These are phyloP conservation scores for Epiblema foenella DNA, from an alignment of 2,888 invertebrate genomes.

Conservation along the genomic window DNA sequence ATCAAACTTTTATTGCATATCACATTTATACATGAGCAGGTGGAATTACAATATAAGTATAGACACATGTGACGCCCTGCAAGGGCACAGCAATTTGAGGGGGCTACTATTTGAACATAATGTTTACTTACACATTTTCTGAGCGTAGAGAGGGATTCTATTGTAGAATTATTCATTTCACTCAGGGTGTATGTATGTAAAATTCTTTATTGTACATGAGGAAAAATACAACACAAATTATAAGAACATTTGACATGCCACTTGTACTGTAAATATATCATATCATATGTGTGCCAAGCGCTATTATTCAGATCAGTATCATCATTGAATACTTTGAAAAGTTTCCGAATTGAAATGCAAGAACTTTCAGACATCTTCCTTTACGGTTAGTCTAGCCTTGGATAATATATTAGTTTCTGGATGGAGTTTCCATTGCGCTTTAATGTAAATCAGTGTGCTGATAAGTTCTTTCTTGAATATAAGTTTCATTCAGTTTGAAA, in stretches of 20 bases:
- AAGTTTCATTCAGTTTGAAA: not conserved
- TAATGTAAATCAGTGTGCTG: conserved; percentile 20
- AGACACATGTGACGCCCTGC: no score
- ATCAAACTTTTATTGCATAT: no score
- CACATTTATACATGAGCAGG: no score
- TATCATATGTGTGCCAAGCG: conserved; percentile 6
- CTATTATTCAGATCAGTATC: conserved; percentile 15
- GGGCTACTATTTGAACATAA: no score
- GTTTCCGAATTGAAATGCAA: conserved; percentile 19
- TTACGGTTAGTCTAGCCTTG: conserved; percentile 23
- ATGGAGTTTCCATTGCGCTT: conserved; percentile 13
- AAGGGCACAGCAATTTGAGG: no score
- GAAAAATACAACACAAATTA: no score
- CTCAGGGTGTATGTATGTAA: no score
- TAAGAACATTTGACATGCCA: not conserved
- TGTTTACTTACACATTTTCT: no score
- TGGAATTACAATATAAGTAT: no score
- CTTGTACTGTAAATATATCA: not conserved
- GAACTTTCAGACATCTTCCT: conserved; percentile 20
- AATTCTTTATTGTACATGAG: no score
- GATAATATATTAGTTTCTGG: conserved; percentile 23
- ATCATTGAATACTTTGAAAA: conserved; percentile 21
- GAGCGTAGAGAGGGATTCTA: no score
- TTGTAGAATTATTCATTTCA: no score
- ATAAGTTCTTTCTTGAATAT: not conserved